Conservation (phyloP, 2,888 invertebrate species). For the Mamestra brassicae region DNA sequence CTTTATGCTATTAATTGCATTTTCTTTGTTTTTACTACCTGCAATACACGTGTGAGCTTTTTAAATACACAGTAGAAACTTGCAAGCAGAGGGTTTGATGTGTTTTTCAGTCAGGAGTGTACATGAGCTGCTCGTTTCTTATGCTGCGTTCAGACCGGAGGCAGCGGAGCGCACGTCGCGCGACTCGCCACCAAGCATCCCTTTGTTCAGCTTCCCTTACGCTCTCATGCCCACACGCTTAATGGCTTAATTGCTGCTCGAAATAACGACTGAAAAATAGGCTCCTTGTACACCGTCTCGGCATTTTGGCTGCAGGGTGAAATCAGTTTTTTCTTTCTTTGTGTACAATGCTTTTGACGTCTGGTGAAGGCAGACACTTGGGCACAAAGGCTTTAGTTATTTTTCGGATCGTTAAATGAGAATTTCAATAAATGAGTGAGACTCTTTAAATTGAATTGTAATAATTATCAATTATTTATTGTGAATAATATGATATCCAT, state of each 20-base stretch:
- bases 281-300: constrained; percentile 34
- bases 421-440: not conserved
- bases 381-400: constrained; percentile 30
- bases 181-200: constrained; percentile 46
- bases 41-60: not conserved
- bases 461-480: not conserved
- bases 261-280: constrained; percentile 58
- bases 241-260: constrained; percentile 66
- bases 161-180: constrained; percentile 28
- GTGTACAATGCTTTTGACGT: constrained; percentile 17
- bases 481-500: constrained; percentile 11
- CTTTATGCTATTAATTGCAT: not conserved
- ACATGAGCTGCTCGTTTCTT: constrained; percentile 24
- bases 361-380: constrained; percentile 14
- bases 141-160: constrained; percentile 39
- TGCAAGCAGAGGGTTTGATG: not conserved
- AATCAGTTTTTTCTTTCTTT: constrained; percentile 34
- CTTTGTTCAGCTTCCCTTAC: constrained; percentile 55
- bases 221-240: constrained; percentile 53
- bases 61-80: not conserved
- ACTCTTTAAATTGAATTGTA: not conserved
- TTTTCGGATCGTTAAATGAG: constrained; percentile 23
- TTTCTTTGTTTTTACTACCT: not conserved
- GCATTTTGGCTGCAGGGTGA: constrained; percentile 21
- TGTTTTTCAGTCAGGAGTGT: constrained; percentile 10